phyloP scores from a whole-genome alignment of 2,797 vertebrate species.

The Periparus ater region DNA sequence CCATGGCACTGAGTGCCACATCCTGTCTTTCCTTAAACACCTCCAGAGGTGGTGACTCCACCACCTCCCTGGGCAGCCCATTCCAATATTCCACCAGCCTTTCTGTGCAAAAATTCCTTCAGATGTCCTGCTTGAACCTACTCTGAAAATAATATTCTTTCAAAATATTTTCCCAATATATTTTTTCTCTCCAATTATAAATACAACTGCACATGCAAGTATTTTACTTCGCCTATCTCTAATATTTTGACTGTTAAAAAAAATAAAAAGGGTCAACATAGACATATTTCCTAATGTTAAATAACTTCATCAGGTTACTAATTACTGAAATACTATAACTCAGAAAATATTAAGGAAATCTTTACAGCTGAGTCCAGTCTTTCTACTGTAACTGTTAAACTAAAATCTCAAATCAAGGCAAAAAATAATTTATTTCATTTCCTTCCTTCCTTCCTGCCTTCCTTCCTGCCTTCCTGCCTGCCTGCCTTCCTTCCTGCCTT shows the following conservation, averaged over 20 bases:
- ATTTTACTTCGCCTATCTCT: not conserved
- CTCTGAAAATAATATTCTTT: not conserved
- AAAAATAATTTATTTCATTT: not conserved
- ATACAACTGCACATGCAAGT: not conserved
- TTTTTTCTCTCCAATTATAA: not conserved
- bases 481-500: too few relatives aligned
- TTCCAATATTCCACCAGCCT: not conserved
- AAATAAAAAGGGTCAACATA: not conserved
- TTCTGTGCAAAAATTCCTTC: not conserved
- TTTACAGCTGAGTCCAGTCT: not conserved
- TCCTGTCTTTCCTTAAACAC: not conserved
- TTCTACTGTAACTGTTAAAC: not conserved
- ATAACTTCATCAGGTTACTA: not conserved
- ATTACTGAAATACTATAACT: not conserved
- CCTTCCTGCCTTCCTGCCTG: too few relatives aligned
- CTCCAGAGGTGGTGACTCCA: not conserved
- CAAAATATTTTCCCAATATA: not conserved
- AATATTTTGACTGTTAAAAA: not conserved
- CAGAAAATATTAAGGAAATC: not conserved
- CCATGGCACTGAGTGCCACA: rapidly evolving
- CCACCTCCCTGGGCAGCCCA: not conserved
- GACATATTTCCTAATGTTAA: not conserved
- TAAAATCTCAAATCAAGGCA: not conserved
- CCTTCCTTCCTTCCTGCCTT: too few relatives aligned
- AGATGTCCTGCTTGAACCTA: not conserved